Base-by-base conservation (phyloP, 2,113 vertebrate species). In the Chaetops frenatus region DNA sequence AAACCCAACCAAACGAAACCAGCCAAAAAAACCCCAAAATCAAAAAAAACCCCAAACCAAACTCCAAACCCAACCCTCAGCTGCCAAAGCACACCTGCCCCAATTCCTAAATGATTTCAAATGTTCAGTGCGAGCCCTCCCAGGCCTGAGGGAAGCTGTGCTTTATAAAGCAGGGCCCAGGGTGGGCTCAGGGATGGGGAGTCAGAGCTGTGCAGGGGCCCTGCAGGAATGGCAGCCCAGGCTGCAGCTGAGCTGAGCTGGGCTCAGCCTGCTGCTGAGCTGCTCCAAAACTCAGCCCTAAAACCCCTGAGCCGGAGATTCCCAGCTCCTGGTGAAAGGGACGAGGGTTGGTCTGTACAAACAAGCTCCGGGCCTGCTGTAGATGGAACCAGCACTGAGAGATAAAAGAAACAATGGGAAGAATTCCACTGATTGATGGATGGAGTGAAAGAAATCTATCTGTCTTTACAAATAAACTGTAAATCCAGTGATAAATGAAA, bases 191-290 rank as follows among this genome's bases (percentile, higher is more conserved):
- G 33, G 40, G 7, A 19, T 29, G 18, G 36, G 1, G 1, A 12
- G 23, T 2, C 7, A 16, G 60, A 0, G 19, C 62, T 6, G 36
- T 1, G 36, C 27, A 9, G 12, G 25, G 18, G 67, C 21, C 38
- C 33, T 47, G 38, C 47, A 16, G 40, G 28, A 72, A 54, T 0
- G 23, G 5, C 67, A 36, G 61, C 31, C 45, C 12, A 4, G 40
- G 64, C 42, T 44, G 42, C 40, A 42, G 40, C n/a, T n/a, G n/a
- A n/a, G n/a, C 1, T 45, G 70, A 27, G 53, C 40, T 4, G 40
- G 53, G 54, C 6, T 6, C 53, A 16, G 51, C 5, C 23, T 54
- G 29, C n/a, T n/a, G n/a, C n/a, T n/a, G 5, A 18, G 65, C 64
- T 47, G 54, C 16, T 17, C 40, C 38, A 38, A 15, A 36, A 0